Base-by-base conservation (phyloP, 2,113 vertebrate species). In the Eptatretus burgeri region DNA sequence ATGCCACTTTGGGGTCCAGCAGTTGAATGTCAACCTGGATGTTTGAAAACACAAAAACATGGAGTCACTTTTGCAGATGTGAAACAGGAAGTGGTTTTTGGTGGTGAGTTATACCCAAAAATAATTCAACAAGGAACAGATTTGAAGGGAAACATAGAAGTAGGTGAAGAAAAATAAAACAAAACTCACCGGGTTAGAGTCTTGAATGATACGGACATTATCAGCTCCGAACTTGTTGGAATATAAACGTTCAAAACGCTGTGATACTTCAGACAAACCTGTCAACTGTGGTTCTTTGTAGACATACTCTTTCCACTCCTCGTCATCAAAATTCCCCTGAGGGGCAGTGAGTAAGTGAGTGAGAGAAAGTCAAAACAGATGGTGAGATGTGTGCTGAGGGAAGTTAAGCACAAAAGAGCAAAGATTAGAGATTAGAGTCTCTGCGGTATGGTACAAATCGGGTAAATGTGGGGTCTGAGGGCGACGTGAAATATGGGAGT, bases 251-350 rank as follows among this genome's bases (percentile, higher is more conserved):
- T 95, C 80, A 67, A 98, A 71, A 66, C 91, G 78, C 69, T 98
- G 91, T 49, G 89, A 96, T 69, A 98, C 94, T 75, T 98, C 91
- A 0, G 91, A 98, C 62, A 98, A 76, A 13, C 85, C 91, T 0
- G 91, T 98, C 70, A 98, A 75, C 69, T 98, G 95, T 4, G 91
- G 91, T 67, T 98, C 91, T 70, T 98, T 98, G 69, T 98, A 98
- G 70, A 98, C 94, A 63, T 93, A 98, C 68, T 98, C 91, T 72
- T 96, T 94, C 66, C 83, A 89, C 73, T 98, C 89, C 68, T 98
- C 91, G 66, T 98, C 91, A 69, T 98, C 91, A 75, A 98, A 98
- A 75, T 95, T 94, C 0, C 86, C 85, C 91, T 98, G 67, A 50
- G 18, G 10, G 5, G 5, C 16, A 19, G 9, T n/a, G 11, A 12